Percentiles rank a stretch among this genome's conserved stretches.
These are phyloP conservation scores for Cariama cristata DNA, from an alignment of 2,113 vertebrate species.

Conservation along the genomic window DNA sequence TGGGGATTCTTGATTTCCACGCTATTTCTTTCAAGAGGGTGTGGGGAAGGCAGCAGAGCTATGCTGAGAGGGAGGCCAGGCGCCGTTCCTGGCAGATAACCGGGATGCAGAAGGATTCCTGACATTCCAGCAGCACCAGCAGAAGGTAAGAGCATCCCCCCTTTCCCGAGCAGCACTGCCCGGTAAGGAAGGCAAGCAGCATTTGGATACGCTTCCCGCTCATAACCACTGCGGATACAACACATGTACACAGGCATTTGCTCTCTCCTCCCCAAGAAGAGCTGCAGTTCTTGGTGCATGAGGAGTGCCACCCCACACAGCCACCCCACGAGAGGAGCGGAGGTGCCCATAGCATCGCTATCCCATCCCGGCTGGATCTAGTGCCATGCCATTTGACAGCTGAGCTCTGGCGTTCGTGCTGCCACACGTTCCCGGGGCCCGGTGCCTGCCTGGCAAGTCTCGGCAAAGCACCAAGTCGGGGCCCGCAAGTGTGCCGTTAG, in stretches of 20 bases:
- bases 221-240: neutral
- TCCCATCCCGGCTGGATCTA: neutral
- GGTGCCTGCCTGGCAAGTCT: neutral
- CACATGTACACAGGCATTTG: fast-evolving
- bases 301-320: neutral
- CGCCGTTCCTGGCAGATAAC: neutral
- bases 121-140: constrained; percentile 42
- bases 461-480: neutral
- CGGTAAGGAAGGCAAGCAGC: neutral
- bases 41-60: neutral
- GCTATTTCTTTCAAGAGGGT: neutral
- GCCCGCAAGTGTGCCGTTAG: neutral
- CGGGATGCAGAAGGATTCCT: constrained; percentile 23
- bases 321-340: fast-evolving
- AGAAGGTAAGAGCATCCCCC: neutral
- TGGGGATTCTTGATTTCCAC: neutral
- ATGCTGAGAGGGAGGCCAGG: neutral
- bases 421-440: neutral
- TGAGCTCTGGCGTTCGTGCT: neutral
- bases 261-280: neutral
- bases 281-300: neutral
- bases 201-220: fast-evolving
- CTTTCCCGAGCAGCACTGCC: neutral
- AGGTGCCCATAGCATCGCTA: fast-evolving
- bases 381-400: neutral